Evolutionary conservation across 2,113 vertebrate genomes (phyloP).

Genomic region (Microcebus jonahi): DNA sequence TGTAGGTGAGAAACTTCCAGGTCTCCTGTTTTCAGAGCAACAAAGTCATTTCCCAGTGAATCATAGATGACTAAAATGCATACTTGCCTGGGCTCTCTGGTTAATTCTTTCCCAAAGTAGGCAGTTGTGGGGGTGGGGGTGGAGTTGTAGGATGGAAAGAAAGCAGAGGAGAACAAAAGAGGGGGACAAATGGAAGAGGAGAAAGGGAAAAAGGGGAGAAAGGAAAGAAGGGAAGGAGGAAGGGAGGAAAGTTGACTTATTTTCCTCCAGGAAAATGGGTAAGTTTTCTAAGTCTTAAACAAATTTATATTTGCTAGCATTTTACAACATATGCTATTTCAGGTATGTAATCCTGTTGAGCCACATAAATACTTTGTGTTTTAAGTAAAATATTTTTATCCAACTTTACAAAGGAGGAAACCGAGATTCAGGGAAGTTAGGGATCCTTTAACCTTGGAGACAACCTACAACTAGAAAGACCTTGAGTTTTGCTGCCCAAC

Average conservation of each 20-base stretch:
- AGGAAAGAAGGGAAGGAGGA: background rate
- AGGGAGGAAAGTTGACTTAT: background rate
- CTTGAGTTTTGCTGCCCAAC: background rate
- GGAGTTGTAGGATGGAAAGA: background rate
- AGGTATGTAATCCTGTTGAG: background rate
- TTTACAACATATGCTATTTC: background rate
- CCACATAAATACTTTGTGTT: background rate
- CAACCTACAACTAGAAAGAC: background rate
- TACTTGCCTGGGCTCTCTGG: background rate
- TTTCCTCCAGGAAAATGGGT: background rate
- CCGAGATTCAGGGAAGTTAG: background rate
- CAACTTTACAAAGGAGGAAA: background rate
- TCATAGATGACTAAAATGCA: conserved; percentile 2
- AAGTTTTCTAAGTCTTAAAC: background rate
- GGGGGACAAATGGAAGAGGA: background rate
- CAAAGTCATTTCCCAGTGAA: conserved; percentile 35
- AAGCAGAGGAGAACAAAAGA: background rate
- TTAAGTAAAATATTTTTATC: conserved; percentile 14
- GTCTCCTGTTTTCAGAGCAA: conserved; percentile 1
- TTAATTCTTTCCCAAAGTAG: conserved; percentile 27
- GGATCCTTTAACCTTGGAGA: background rate
- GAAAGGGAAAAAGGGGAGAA: background rate
- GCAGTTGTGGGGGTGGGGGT: background rate
- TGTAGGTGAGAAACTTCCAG: background rate
- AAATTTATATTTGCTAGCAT: background rate